These are phyloP conservation scores for Helicolenus hilgendorfi DNA, from an alignment of 2,797 vertebrate species.

Conservation along the genomic window DNA sequence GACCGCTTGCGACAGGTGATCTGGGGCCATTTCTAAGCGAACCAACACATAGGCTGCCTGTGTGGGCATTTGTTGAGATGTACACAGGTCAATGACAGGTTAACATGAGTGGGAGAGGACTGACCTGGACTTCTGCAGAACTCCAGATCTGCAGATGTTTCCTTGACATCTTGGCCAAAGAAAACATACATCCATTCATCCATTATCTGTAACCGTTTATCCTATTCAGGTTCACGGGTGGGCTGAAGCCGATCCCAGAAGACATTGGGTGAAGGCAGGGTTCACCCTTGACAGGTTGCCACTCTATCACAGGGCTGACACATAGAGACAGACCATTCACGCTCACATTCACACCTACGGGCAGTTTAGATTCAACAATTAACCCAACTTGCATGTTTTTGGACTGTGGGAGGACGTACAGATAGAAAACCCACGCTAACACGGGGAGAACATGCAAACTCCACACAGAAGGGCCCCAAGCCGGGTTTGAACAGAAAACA, in stretches of 20 bases:
- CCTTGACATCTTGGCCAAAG: no score
- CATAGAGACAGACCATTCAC: no score
- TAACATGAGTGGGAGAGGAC: background rate
- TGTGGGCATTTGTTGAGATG: background rate
- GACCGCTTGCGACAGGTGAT: background rate
- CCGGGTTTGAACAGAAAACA: background rate
- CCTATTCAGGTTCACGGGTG: no score
- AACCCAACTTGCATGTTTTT: no score
- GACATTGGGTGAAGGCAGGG: no score
- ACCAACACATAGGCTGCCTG: no score
- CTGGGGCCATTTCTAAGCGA: background rate
- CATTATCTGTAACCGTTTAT: no score
- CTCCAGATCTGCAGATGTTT: background rate
- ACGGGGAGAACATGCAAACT: background rate
- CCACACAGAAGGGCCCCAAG: background rate
- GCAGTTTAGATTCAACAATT: background rate
- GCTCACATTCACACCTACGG: background rate
- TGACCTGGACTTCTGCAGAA: background rate
- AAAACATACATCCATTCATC: background rate
- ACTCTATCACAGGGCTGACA: no score
- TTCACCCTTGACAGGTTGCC: no score
- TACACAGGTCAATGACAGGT: background rate
- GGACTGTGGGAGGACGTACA: no score
- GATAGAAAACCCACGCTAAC: no score
- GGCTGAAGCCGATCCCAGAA: no score